phyloP scores from a whole-genome alignment of 2,888 invertebrate species.

The Branchellion lobata region DNA sequence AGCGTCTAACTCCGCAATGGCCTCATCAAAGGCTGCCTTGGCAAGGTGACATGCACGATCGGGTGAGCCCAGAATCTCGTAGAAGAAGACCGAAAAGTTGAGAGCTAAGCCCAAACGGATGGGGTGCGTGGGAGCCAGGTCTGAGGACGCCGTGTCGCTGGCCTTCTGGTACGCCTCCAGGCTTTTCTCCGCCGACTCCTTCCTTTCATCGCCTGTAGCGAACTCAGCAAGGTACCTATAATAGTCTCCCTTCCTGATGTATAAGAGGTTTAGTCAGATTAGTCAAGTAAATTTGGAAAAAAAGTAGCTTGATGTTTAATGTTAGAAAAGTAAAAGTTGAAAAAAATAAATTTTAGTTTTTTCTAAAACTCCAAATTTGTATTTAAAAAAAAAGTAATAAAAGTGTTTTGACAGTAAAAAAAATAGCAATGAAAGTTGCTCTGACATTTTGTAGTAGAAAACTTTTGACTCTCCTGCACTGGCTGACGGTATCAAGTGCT shows the following conservation, averaged over 20 bases:
- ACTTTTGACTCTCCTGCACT: conserved; percentile 93
- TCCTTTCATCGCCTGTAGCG: conserved; percentile 35
- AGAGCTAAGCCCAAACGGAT: conserved; percentile 55
- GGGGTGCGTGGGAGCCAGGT: conserved; percentile 53
- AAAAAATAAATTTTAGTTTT: not conserved
- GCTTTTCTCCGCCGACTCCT: conserved; percentile 33
- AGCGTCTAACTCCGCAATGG: conserved; percentile 95
- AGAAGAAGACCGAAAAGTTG: conserved; percentile 98
- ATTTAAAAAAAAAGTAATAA: not conserved
- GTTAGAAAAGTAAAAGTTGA: not conserved
- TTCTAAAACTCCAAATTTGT: no score
- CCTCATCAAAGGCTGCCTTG: conserved; percentile 93
- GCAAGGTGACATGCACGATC: conserved; percentile 95
- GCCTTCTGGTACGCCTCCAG: conserved; percentile 37
- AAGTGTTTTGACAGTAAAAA: not conserved
- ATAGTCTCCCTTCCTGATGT: conserved; percentile 38
- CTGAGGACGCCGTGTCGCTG: conserved; percentile 32
- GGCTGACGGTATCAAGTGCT: conserved; percentile 89
- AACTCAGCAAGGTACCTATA: conserved; percentile 38
- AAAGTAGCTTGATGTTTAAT: not conserved
- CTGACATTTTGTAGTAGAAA: conserved; percentile 94
- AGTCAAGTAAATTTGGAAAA: not conserved
- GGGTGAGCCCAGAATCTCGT: conserved; percentile 96
- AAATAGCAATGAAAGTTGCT: not conserved
- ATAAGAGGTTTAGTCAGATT: not conserved